A percentile compares a stretch with the other conserved stretches of the same genome.
These are phyloP conservation scores for Eristalinus sepulchralis DNA, from an alignment of 2,888 invertebrate species.

Conservation along the genomic window DNA sequence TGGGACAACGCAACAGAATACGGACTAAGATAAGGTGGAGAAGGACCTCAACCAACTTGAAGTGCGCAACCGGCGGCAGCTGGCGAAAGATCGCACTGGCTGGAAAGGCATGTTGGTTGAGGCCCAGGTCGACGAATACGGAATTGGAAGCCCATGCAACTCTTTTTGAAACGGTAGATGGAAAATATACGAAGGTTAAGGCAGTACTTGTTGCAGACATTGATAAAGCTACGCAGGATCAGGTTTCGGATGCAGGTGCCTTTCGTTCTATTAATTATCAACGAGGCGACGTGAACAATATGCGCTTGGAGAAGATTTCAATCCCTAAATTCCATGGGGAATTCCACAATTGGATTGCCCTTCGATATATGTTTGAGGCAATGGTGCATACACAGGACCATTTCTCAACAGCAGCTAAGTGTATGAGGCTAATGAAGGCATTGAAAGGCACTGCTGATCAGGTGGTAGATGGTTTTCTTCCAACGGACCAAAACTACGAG, in stretches of 20 bases:
- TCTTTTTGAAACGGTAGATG: constrained; percentile 16
- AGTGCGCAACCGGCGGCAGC: no score
- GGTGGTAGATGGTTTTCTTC: constrained; percentile 31
- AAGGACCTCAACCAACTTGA: no score
- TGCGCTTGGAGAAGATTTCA: constrained; percentile 1
- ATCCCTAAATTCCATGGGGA: constrained; percentile 31
- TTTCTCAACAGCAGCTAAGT: constrained; percentile 25
- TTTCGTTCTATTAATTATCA: not conserved
- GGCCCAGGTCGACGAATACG: not conserved
- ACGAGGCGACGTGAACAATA: constrained; percentile 9
- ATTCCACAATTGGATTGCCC: constrained; percentile 3
- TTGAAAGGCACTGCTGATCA: constrained; percentile 30
- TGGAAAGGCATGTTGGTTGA: no score
- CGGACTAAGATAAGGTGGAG: no score
- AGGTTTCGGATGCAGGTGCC: not conserved
- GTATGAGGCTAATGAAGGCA: constrained; percentile 24
- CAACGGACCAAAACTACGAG: constrained; percentile 22
- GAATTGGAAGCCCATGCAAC: not conserved
- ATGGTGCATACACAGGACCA: constrained; percentile 25
- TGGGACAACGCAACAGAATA: no score
- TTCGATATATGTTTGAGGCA: constrained; percentile 15
- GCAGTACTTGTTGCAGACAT: constrained; percentile 11
- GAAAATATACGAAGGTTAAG: constrained; percentile 12
- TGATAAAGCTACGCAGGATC: not conserved
- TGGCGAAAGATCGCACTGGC: no score